phyloP scores from a whole-genome alignment of 2,113 vertebrate species.

The Arenaria interpres region DNA sequence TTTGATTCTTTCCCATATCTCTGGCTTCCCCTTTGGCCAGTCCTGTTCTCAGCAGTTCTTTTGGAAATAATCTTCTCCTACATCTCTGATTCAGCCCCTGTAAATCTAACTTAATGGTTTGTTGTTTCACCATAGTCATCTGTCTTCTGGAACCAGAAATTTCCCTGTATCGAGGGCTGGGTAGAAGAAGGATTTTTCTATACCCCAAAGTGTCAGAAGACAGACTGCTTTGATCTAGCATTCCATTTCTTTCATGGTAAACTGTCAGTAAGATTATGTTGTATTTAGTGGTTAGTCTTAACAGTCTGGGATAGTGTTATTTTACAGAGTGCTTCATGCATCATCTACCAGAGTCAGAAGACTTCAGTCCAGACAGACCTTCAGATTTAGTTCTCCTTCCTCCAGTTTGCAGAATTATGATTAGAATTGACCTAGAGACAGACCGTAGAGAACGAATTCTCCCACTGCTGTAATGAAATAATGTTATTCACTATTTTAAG shows the following conservation, averaged over 20 bases:
- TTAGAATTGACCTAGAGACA: neutral
- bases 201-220: conserved; percentile 43
- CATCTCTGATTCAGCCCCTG: conserved; percentile 42
- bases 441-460: neutral
- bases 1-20: conserved; percentile 1
- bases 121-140: conserved; percentile 50
- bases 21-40: conserved; percentile 43
- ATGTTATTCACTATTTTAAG: neutral
- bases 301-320: neutral
- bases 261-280: conserved; percentile 41
- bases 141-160: conserved; percentile 43
- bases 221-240: conserved; percentile 7
- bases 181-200: conserved; percentile 41
- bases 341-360: neutral
- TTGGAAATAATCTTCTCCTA: conserved; percentile 34
- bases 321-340: neutral
- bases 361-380: neutral
- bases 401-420: neutral
- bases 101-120: conserved; percentile 62
- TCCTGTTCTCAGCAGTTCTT: conserved; percentile 40
- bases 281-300: conserved; percentile 41
- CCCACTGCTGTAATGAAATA: neutral
- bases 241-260: conserved; percentile 29
- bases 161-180: conserved; percentile 18
- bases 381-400: neutral